Percentiles rank a stretch among this genome's conserved stretches.
These are phyloP conservation scores for Micrasema longulum DNA, from an alignment of 1,140 invertebrate species.

Conservation along the genomic window DNA sequence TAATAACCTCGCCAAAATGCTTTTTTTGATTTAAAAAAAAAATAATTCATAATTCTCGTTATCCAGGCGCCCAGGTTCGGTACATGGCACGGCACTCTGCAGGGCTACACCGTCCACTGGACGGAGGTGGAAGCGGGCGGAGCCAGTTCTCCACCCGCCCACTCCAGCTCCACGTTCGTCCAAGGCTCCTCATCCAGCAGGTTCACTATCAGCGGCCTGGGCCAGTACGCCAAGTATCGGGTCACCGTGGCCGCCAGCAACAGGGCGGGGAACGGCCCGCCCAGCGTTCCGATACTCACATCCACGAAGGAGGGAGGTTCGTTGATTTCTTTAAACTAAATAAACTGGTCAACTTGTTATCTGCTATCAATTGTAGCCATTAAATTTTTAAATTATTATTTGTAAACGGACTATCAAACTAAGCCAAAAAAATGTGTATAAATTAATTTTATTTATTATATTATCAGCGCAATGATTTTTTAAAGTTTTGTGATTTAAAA, in stretches of 20 bases:
- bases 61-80: conserved; percentile 76
- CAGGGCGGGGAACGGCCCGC: conserved; percentile 85
- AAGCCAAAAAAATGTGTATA: no score
- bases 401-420: no score
- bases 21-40: no score
- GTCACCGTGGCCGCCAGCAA: conserved; percentile 88
- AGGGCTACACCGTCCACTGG: conserved; percentile 79
- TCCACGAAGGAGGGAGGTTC: conserved; percentile 87
- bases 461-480: no score
- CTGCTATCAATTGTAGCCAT: no score
- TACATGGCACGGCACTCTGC: conserved; percentile 79
- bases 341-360: no score
- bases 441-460: no score
- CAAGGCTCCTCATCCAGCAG: conserved; percentile 76
- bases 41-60: no score
- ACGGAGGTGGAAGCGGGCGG: conserved; percentile 49
- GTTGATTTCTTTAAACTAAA: conserved; percentile 28
- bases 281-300: conserved; percentile 77
- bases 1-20: no score
- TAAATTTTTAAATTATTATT: no score
- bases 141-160: conserved; percentile 37
- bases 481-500: no score
- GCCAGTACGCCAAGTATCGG: conserved; percentile 85
- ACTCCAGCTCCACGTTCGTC: conserved; percentile 61
- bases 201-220: conserved; percentile 76